phyloP scores from a whole-genome alignment of 2,113 vertebrate species.

The Gavialis gangeticus region DNA sequence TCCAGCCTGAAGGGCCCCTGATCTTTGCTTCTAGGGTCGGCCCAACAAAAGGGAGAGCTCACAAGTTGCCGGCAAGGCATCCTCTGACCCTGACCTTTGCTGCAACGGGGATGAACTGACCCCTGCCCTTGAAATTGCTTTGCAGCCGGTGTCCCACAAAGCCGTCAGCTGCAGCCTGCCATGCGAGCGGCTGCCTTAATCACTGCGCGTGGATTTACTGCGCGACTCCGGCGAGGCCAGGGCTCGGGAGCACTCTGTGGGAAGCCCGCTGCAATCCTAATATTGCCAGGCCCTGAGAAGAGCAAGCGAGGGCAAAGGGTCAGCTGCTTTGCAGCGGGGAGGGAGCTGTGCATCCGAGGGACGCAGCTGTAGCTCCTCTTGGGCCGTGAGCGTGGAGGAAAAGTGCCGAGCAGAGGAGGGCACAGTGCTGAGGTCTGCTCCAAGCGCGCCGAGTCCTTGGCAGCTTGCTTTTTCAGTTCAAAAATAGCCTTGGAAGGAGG shows the following conservation, averaged over 20 bases:
- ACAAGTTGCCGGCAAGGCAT: background rate
- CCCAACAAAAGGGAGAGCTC: too few species aligned
- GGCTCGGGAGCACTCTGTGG: background rate
- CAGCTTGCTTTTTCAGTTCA: background rate
- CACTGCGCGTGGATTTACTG: background rate
- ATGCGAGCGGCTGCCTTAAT: background rate
- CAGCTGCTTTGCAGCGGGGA: background rate
- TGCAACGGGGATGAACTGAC: background rate
- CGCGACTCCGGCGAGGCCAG: rapidly evolving
- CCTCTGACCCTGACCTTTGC: background rate
- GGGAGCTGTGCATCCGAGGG: background rate
- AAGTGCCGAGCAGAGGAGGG: background rate
- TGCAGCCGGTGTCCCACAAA: background rate
- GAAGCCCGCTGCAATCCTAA: background rate
- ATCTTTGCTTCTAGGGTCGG: too few species aligned
- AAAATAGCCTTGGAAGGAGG: background rate
- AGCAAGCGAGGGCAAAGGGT: background rate
- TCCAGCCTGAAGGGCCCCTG: background rate
- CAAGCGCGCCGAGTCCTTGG: background rate
- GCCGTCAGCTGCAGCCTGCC: background rate
- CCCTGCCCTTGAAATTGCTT: background rate
- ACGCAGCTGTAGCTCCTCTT: background rate
- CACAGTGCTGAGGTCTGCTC: background rate
- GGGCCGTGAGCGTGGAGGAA: background rate
- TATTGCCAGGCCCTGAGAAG: rapidly evolving